Percentiles rank a stretch among this genome's conserved stretches.
Evolutionary conservation across 1,140 invertebrate genomes (phyloP).

Genomic region (Pseudomyrmex sp.): DNA sequence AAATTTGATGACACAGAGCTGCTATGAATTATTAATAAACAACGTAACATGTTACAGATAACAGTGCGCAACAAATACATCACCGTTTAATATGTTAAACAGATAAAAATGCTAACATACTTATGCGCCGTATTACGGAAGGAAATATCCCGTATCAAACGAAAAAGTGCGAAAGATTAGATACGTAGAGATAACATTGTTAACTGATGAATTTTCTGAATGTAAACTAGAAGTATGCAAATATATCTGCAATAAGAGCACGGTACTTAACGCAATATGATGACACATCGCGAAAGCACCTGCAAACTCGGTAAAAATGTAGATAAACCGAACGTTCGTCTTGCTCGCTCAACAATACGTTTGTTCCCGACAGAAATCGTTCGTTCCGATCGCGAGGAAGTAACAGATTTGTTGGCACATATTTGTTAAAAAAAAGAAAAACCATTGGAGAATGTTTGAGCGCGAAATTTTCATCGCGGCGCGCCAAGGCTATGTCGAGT

Average conservation of each 20-base stretch:
- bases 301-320: slow-evolving; percentile 9
- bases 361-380: not conserved
- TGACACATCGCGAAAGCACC: slow-evolving; percentile 36
- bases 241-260: not conserved
- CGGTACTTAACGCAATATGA: not conserved
- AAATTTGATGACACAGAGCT: not conserved
- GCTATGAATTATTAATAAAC: too few species aligned
- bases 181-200: too few species aligned
- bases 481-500: slow-evolving; percentile 28
- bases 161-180: too few species aligned
- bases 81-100: too few species aligned
- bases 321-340: not conserved
- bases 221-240: not conserved
- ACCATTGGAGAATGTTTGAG: slow-evolving; percentile 9
- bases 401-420: not conserved
- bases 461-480: slow-evolving; percentile 14
- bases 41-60: too few species aligned
- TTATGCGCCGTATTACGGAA: too few species aligned
- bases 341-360: not conserved
- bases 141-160: too few species aligned
- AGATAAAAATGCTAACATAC: too few species aligned
- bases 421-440: not conserved
- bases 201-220: not conserved
- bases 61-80: too few species aligned
- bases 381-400: not conserved